Evolutionary conservation across 2,113 vertebrate species (phyloP), one percentile per base, ranked within the genome.

Genomic region (Erythrocercus mccallii): DNA sequence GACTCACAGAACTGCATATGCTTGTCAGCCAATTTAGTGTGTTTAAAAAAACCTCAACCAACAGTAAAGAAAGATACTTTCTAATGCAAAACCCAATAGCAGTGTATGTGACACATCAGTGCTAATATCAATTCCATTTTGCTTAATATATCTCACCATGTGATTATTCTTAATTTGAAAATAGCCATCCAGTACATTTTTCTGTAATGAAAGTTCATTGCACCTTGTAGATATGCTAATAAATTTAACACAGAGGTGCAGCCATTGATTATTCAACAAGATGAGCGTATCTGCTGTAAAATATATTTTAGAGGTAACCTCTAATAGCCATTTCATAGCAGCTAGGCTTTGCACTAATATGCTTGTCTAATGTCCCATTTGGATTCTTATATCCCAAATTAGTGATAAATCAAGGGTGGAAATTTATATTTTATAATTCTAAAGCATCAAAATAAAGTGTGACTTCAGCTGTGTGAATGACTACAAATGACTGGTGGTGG

Each of bases 81-180:
- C 37, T 80, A 81, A 93, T 68, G 48, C 33, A 92, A 86, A 94
- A 58, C 11, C 8, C 64, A 88, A 8, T 24, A 86, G 72, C n/a
- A 56, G 91, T 81, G 81, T 74, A 78, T 92, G 86, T 89, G 94
- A 94, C 93, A 95, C 74, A 94, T 95, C 88, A 94, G 54, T 93
- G 92, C 42, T 92, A 69, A 66, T 82, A 95, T 90, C 66, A 92
- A n/a, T 94, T 95, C 54, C 38, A 51, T 90, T 95, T 88, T 93
- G 44, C 53, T 94, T 86, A 94, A 90, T 69, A 86, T 86, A 94
- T 86, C 64, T 95, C 57, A 90, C 76, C 25, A 48, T 92, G 76
- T 86, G 90, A 94, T 93, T 96, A 95, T 84, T 94, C 87, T 92
- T 88, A 93, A 93, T 94, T 96, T 93, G 86, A 93, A 96, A 96